Evolutionary conservation across 2,113 vertebrate species (phyloP), one percentile per base, ranked within the genome.

Genomic region (Thamnophis sirtalis): DNA sequence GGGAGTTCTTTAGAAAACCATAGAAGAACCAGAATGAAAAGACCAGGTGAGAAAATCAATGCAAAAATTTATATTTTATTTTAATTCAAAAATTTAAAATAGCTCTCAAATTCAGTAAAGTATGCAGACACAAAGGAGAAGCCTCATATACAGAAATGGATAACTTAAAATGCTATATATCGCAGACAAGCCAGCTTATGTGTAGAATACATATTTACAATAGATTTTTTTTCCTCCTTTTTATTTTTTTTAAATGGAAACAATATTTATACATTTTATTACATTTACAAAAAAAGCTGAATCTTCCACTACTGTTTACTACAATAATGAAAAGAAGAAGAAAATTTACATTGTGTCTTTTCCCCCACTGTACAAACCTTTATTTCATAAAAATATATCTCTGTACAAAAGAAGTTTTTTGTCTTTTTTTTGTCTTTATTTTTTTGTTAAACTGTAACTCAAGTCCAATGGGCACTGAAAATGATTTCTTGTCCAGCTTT

Each of bases 141-240:
- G 98, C 99, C 99, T 99, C 98, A 99, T 99, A 99, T 99, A 99
- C 99, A 99, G 99, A 99, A 98, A 99, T 98, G 98, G 99, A 99
- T 99, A 99, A 99, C 99, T 99, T 92, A 92, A 99, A 99, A 98
- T 97, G 98, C 98, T 98, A 98, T 98, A 99, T 98, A 99, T 98
- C 98, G 98, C 98, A 99, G 99, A 99, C 99, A 98, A 99, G 99
- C 98, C 98, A 97, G 95, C 98, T 97, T 96, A 97, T 96, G 98
- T 97, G 95, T 97, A 98, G 97, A 98, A 98, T 99, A 99, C 98
- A 98, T 99, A 99, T 99, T 97, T 99, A 99, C 99, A 99, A 94
- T 98, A 86, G 33, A 89, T 51, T 94, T 93, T 98, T 93, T 93
- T 96, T 98, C 94, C 97, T 51, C 19, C 19, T 58, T 33, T 89